These are phyloP conservation scores for Thinocorus orbignyianus DNA, from an alignment of 2,113 vertebrate species.

Conservation along the genomic window DNA sequence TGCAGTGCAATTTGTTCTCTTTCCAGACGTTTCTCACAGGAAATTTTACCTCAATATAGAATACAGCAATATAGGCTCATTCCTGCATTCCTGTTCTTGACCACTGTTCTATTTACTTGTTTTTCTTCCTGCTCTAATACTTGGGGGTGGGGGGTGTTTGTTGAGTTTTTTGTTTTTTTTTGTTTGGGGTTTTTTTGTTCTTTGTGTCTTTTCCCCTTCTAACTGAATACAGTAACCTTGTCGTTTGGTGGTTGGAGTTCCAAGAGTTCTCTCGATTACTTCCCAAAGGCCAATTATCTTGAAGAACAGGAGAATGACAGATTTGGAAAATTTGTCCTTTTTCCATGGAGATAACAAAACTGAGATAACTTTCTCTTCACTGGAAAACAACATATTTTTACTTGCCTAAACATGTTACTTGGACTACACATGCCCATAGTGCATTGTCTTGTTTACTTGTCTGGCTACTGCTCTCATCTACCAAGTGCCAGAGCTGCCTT, in stretches of 20 bases:
- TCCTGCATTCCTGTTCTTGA: background rate
- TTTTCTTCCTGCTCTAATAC: background rate
- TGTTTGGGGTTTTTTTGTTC: background rate
- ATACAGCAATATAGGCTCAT: background rate
- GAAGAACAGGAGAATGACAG: background rate
- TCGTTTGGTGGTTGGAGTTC: background rate
- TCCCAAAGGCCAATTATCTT: background rate
- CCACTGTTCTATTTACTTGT: background rate
- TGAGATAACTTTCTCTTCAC: background rate
- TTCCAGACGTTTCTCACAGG: background rate
- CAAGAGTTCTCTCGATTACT: background rate
- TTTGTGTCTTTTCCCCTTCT: background rate
- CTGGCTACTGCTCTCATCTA: background rate
- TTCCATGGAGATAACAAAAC: background rate
- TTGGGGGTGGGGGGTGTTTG: fast-evolving
- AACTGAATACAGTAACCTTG: background rate
- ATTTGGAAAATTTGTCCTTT: background rate
- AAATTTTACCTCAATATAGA: background rate
- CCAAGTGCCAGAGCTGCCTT: background rate
- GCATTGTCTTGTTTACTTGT: background rate
- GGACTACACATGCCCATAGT: background rate
- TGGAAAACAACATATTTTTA: background rate
- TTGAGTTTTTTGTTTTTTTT: background rate
- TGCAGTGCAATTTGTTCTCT: background rate
- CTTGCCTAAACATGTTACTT: background rate